A percentile compares a stretch with the other conserved stretches of the same genome.
phyloP scores from a whole-genome alignment of 2,888 invertebrate genomes.

The Philereme transversata region DNA sequence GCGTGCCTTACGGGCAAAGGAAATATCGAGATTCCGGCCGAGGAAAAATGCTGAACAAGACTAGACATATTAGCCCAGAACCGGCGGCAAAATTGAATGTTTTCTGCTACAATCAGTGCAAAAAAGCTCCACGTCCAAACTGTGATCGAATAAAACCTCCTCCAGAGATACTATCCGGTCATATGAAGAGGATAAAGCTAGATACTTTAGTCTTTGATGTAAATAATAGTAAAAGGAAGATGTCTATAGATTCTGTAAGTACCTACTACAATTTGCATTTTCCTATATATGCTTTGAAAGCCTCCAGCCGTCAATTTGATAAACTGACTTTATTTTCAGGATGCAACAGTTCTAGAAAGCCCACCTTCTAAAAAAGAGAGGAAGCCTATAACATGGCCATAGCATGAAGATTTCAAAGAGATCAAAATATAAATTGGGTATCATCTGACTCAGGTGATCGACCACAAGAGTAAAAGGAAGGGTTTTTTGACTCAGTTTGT shows the following conservation, averaged over 20 bases:
- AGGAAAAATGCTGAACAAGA: constrained; percentile 67
- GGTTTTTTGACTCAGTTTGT: background rate
- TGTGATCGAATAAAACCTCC: constrained; percentile 65
- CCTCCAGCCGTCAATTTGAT: background rate
- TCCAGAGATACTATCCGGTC: constrained; percentile 64
- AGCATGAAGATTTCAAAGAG: background rate
- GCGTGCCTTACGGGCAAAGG: constrained; percentile 76
- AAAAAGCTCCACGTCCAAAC: constrained; percentile 42
- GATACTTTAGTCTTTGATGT: constrained; percentile 48
- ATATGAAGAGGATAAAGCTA: constrained; percentile 71
- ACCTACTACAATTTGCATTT: background rate
- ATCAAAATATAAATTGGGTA: background rate
- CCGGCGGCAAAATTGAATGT: constrained; percentile 44
- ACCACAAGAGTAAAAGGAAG: background rate
- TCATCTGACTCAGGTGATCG: background rate
- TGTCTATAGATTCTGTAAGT: constrained; percentile 65
- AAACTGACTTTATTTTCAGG: constrained; percentile 49
- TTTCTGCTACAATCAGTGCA: constrained; percentile 38
- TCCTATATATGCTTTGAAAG: background rate
- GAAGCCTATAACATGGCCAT: constrained; percentile 73
- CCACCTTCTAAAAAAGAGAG: constrained; percentile 65
- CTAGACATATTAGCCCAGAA: constrained; percentile 60
- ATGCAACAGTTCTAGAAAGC: constrained; percentile 45
- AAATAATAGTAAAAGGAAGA: constrained; percentile 63
- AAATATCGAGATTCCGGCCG: constrained; percentile 71